Conservation (phyloP, 2,888 invertebrate species). For the Caenorhabditis angaria region DNA sequence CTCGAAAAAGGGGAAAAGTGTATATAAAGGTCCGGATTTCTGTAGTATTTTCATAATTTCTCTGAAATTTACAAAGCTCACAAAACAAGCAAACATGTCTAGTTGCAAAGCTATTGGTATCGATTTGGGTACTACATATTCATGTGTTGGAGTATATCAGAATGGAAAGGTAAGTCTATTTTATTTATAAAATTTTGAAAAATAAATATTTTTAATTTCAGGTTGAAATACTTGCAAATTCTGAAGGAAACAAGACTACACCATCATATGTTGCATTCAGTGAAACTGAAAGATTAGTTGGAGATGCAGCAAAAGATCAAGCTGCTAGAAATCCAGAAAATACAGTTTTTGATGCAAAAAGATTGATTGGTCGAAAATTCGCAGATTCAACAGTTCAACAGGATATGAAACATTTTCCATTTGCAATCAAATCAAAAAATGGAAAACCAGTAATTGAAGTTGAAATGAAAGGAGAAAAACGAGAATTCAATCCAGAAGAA, state of each 20-base stretch:
- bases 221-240: conserved; percentile 76
- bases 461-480: conserved; percentile 86
- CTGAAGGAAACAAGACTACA: conserved; percentile 80
- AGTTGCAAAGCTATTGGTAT: conserved; percentile 58
- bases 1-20: neutral
- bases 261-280: conserved; percentile 78
- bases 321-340: conserved; percentile 75
- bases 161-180: conserved; percentile 46
- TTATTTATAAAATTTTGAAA: neutral
- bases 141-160: conserved; percentile 53
- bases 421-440: conserved; percentile 60
- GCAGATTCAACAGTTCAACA: conserved; percentile 73
- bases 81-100: conserved; percentile 50
- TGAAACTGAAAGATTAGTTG: conserved; percentile 75
- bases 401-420: conserved; percentile 72
- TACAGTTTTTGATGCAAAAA: conserved; percentile 68
- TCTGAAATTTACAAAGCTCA: neutral
- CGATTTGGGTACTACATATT: conserved; percentile 56
- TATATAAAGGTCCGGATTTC: conserved; percentile 9
- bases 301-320: conserved; percentile 76
- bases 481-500: conserved; percentile 75
- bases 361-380: conserved; percentile 75
- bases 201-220: conserved; percentile 15
- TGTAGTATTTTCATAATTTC: neutral
- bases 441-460: conserved; percentile 76